Evolutionary conservation across 2,113 vertebrate species (phyloP).

Genomic region (Menura novaehollandiae): DNA sequence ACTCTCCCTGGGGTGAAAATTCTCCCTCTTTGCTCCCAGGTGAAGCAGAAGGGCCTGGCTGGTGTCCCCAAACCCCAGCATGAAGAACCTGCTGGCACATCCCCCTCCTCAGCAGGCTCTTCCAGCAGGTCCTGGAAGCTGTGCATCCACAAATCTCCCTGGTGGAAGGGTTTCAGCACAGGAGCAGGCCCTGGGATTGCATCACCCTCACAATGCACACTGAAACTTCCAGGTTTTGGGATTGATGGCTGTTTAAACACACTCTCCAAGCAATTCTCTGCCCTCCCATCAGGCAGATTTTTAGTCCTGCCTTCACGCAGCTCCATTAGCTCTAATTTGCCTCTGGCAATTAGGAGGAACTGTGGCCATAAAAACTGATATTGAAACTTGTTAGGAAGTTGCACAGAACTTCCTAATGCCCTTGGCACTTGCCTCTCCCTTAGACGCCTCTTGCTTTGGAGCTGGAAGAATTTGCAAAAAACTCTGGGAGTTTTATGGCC

Average conservation of each 20-base stretch:
- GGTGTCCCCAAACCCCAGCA: background rate
- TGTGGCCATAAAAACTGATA: conserved; percentile 43
- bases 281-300: background rate
- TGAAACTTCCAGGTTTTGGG: background rate
- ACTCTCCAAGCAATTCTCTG: background rate
- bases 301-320: background rate
- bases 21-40: background rate
- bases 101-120: background rate
- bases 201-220: background rate
- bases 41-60: background rate
- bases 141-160: background rate
- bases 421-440: conserved; percentile 72
- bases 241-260: background rate
- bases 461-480: conserved; percentile 30
- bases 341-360: conserved; percentile 15
- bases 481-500: conserved; percentile 8
- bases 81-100: fast-evolving
- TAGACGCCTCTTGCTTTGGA: conserved; percentile 56
- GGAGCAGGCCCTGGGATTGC: background rate
- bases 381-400: conserved; percentile 64
- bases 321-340: conserved; percentile 19
- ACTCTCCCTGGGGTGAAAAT: background rate
- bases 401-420: conserved; percentile 62
- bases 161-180: background rate
- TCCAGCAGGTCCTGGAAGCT: background rate